Percentiles rank a stretch among this genome's conserved stretches.
These are phyloP conservation scores for Leptinotarsa tumamoca DNA, from an alignment of 2,888 invertebrate species.

Conservation along the genomic window DNA sequence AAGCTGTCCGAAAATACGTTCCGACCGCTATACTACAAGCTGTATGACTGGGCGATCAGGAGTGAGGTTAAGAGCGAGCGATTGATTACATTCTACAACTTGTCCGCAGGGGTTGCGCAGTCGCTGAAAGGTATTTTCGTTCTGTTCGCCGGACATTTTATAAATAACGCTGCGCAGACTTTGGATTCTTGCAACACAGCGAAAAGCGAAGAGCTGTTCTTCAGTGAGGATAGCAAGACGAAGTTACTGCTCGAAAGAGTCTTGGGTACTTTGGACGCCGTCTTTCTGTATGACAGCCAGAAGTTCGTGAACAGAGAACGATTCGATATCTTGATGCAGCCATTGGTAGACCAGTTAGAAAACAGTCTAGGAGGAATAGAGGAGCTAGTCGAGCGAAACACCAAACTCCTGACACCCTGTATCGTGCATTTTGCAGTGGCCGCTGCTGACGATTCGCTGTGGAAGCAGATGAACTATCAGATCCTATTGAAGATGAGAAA, in stretches of 20 bases:
- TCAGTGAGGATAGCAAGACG: conserved; percentile 70
- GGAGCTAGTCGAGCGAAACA: conserved; percentile 72
- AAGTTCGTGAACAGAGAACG: conserved; percentile 87
- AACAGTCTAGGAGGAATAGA: conserved; percentile 77
- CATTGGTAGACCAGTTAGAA: conserved; percentile 90
- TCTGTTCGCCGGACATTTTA: conserved; percentile 88
- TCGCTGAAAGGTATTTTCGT: conserved; percentile 89
- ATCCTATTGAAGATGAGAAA: conserved; percentile 88
- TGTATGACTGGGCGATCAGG: conserved; percentile 88
- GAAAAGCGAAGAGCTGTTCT: conserved; percentile 70
- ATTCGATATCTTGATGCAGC: conserved; percentile 86
- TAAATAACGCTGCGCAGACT: conserved; percentile 83
- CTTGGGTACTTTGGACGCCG: conserved; percentile 78
- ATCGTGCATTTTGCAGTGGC: conserved; percentile 86
- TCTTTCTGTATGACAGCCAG: conserved; percentile 86
- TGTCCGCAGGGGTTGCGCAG: conserved; percentile 83
- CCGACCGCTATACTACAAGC: conserved; percentile 86
- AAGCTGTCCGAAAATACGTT: conserved; percentile 92
- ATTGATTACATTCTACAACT: conserved; percentile 85
- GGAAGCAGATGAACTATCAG: conserved; percentile 93
- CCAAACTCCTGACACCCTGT: conserved; percentile 78
- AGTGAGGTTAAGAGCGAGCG: conserved; percentile 74
- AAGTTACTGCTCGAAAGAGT: conserved; percentile 77
- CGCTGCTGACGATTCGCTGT: conserved; percentile 85
- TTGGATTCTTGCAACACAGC: conserved; percentile 76